phyloP scores from a whole-genome alignment of 2,797 vertebrate genomes.

The Chromobotia macracanthus region DNA sequence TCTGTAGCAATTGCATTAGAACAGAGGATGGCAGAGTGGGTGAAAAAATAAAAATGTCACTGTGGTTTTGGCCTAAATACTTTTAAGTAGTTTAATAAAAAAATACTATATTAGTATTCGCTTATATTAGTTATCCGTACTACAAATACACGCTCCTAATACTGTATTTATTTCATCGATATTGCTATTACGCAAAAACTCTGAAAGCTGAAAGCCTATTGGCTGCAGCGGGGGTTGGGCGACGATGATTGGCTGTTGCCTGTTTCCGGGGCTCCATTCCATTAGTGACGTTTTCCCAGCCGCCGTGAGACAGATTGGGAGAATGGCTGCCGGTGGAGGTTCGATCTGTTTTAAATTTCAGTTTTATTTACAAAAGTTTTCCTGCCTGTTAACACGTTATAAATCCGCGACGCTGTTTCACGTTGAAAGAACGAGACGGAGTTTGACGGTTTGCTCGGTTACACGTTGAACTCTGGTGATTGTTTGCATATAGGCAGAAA shows the following conservation, averaged over 20 bases:
- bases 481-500: conserved; percentile 36
- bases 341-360: conserved; percentile 67
- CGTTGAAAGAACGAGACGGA: neutral
- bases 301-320: conserved; percentile 78
- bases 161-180: neutral
- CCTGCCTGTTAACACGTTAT: neutral
- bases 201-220: conserved; percentile 60
- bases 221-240: conserved; percentile 54
- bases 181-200: conserved; percentile 9
- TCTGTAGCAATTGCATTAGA: neutral
- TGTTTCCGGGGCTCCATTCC: conserved; percentile 78
- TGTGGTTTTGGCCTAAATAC: too few species aligned
- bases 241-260: conserved; percentile 70
- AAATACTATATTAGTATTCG: too few species aligned
- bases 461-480: neutral
- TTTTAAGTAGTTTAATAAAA: too few species aligned
- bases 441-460: neutral
- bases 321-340: conserved; percentile 89
- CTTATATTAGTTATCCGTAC: neutral
- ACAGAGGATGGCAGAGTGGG: too few species aligned
- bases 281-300: conserved; percentile 72
- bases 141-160: neutral
- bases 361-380: conserved; percentile 63
- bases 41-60: neutral
- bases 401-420: neutral